Evolutionary conservation across 2,888 invertebrate species (phyloP).

Genomic region (Heliconius ismenius): DNA sequence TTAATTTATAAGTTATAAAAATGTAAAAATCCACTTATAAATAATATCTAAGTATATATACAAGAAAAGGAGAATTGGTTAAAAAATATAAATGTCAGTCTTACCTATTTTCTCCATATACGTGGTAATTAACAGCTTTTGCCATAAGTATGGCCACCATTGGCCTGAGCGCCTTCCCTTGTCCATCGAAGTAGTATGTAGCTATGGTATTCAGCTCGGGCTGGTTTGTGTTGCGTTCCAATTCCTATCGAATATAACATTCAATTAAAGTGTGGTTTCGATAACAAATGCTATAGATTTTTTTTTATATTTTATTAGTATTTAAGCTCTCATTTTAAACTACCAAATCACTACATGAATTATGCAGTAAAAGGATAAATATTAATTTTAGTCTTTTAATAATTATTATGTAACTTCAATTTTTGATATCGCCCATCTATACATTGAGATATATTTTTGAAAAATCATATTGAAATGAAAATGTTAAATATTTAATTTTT

Average conservation of each 20-base stretch:
- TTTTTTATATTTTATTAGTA: not conserved
- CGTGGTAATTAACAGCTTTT: slow-evolving; percentile 94
- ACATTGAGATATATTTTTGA: not conserved
- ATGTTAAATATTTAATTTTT: not conserved
- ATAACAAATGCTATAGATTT: slow-evolving; percentile 42
- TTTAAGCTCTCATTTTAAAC: not conserved
- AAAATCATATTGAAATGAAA: not conserved
- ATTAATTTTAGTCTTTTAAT: not conserved
- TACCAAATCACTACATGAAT: not conserved
- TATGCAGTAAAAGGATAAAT: not conserved
- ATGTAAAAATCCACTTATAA: not conserved
- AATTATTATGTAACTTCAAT: no score
- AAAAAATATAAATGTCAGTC: not conserved
- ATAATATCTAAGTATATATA: not conserved
- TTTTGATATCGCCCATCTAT: not conserved
- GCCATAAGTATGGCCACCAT: slow-evolving; percentile 97
- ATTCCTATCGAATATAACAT: slow-evolving; percentile 80
- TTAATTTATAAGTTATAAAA: not conserved
- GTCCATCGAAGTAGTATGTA: slow-evolving; percentile 98
- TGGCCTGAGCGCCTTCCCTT: slow-evolving; percentile 98
- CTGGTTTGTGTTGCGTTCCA: slow-evolving; percentile 90
- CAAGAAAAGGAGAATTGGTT: not conserved
- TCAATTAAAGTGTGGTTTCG: slow-evolving; percentile 64
- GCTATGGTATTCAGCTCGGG: slow-evolving; percentile 94
- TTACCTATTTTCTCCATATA: slow-evolving; percentile 92